Evolutionary conservation across 2,888 invertebrate genomes (phyloP), one percentile per base, ranked within the genome.

Genomic region (Melieria picta): DNA sequence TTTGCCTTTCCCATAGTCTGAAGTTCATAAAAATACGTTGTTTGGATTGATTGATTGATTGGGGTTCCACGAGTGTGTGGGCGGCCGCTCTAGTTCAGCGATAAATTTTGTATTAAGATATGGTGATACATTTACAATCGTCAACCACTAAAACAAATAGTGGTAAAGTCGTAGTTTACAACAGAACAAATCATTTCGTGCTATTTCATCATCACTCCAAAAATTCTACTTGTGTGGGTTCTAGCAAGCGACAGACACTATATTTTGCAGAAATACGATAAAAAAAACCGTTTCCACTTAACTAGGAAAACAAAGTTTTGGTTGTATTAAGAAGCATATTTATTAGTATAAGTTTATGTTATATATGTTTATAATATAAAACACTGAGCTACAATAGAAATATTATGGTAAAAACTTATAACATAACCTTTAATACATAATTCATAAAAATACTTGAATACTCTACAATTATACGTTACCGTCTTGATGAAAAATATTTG

Each of bases 341-440:
- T 81, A 81, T 81, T 81, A 82, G 82, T 82, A 82, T 82, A 81
- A 82, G 83, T 82, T 81, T 81, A 81, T 81, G 81, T 81, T 74
- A 65, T 74, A 72, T 75, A 75, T 74, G 71, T 67, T 71, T 74
- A 72, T 74, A 75, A 73, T 77, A 77, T 84, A 83, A 83, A 83
- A 83, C 83, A 83, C 84, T 82, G 84, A 83, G 84, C 83, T 83
- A 83, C 84, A 83, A 82, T 83, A 83, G 81, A 83, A 84, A 81
- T 84, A 84, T 83, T 81, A 79, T 82, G 79, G 82, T 83, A 83
- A 84, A 83, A 84, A 82, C 84, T 84, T 83, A 83, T 80, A 84
- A 82, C 81, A 83, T 83, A 83, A 83, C 82, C 79, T 82, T 83
- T 81, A 82, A 83, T 83, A 80, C 81, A 81, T 82, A 74, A 72